A percentile compares a stretch with the other conserved stretches of the same genome.
Conservation (phyloP, 2,888 invertebrate genomes). For the Coelogynopora nodosa region DNA sequence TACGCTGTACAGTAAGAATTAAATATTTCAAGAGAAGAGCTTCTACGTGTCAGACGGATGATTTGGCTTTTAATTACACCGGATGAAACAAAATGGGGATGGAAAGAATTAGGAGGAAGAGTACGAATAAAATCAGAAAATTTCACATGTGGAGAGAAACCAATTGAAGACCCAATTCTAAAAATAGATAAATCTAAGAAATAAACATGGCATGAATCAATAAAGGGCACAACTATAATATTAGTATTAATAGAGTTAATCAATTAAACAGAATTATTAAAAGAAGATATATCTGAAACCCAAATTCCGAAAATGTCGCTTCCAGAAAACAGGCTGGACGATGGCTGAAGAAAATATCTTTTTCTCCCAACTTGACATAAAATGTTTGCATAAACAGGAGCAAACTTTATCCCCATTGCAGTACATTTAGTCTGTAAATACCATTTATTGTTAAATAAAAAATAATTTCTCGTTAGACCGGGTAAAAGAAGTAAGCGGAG, state of each 20-base stretch:
- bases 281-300: background rate
- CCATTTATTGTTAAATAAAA: background rate
- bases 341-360: background rate
- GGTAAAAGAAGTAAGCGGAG: background rate
- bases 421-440: conserved; percentile 17
- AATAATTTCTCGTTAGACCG: background rate
- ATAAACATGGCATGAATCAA: background rate
- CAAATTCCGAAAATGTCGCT: conserved; percentile 7
- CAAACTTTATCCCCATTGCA: conserved; percentile 33
- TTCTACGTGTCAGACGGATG: no score
- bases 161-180: background rate
- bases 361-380: background rate
- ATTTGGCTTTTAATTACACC: no score
- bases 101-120: background rate
- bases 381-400: conserved; percentile 26
- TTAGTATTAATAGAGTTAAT: background rate
- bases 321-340: background rate
- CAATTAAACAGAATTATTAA: background rate
- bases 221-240: background rate
- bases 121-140: background rate
- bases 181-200: background rate
- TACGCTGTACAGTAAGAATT: no score
- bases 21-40: no score
- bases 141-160: background rate
- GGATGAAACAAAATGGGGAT: no score